phyloP scores from a whole-genome alignment of 2,888 invertebrate species.

The Epinotia demarniana region DNA sequence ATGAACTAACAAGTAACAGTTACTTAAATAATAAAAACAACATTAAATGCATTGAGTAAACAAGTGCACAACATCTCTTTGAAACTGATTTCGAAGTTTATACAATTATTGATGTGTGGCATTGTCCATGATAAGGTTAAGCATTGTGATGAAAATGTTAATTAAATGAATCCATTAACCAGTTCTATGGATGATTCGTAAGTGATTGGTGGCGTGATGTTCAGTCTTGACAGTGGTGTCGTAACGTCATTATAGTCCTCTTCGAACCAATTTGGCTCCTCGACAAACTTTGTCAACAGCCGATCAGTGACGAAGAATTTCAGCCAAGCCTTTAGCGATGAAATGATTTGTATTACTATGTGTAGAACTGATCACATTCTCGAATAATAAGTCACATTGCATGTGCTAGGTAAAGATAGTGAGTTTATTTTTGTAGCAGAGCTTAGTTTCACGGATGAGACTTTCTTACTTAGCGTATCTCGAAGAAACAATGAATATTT shows the following conservation, averaged over 20 bases:
- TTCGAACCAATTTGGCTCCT: conserved; percentile 80
- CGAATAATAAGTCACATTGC: background rate
- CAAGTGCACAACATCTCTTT: conserved; percentile 63
- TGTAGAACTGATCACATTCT: conserved; percentile 21
- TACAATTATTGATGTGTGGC: conserved; percentile 62
- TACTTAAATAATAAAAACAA: conserved; percentile 43
- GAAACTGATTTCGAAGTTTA: conserved; percentile 62
- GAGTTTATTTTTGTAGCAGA: no score
- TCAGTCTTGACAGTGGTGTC: conserved; percentile 72
- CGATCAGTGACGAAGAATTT: conserved; percentile 84
- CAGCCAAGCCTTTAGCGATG: conserved; percentile 84
- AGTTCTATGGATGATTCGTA: conserved; percentile 76
- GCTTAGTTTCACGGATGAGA: background rate
- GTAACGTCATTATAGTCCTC: conserved; percentile 68
- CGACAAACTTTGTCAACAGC: conserved; percentile 78
- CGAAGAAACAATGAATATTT: background rate
- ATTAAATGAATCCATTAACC: conserved; percentile 82
- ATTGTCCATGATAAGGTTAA: conserved; percentile 60
- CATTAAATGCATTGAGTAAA: conserved; percentile 44
- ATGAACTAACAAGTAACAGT: conserved; percentile 40
- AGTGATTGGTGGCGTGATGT: conserved; percentile 68
- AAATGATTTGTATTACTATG: conserved; percentile 66
- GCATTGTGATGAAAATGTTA: conserved; percentile 50
- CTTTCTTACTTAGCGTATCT: background rate
- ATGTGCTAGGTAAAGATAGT: background rate